A percentile compares a stretch with the other conserved stretches of the same genome.
Conservation (phyloP, 2,797 vertebrate species). For the Hoplostethus atlanticus region DNA sequence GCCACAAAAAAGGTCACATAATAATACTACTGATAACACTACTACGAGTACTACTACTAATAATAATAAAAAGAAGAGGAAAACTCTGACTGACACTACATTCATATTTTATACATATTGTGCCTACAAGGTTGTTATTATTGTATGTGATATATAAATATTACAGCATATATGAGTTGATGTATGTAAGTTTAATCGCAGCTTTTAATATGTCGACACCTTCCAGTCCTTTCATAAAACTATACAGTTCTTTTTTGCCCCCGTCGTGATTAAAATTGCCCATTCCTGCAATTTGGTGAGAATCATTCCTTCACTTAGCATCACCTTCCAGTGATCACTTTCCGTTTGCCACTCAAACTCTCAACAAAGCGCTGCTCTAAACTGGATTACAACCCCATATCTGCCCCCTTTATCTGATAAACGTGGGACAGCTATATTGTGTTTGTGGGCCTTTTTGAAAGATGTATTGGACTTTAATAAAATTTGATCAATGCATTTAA, state of each 20-base stretch:
- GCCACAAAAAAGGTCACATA: no score
- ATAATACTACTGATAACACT: no score
- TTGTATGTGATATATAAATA: not conserved
- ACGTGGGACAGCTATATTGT: slow-evolving; percentile 83
- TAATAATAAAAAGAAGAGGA: no score
- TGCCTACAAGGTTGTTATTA: not conserved
- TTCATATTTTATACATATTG: no score
- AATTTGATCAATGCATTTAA: slow-evolving; percentile 95
- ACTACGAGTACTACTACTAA: no score
- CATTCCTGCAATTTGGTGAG: not conserved
- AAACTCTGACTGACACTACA: no score
- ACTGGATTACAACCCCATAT: slow-evolving; percentile 82
- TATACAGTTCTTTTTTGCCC: not conserved
- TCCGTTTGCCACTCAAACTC: slow-evolving; percentile 52
- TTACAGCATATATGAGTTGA: not conserved
- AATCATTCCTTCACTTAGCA: slow-evolving; percentile 66
- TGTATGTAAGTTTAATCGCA: not conserved
- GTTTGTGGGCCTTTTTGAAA: slow-evolving; percentile 88
- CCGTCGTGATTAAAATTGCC: not conserved
- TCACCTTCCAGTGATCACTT: slow-evolving; percentile 72
- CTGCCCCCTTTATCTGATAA: slow-evolving; percentile 82
- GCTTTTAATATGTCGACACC: not conserved
- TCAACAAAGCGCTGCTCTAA: slow-evolving; percentile 76
- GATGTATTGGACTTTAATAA: slow-evolving; percentile 93
- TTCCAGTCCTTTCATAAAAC: not conserved